Percentiles rank a stretch among this genome's conserved stretches.
Evolutionary conservation across 2,888 invertebrate species (phyloP).

Genomic region (Noctua pronuba): DNA sequence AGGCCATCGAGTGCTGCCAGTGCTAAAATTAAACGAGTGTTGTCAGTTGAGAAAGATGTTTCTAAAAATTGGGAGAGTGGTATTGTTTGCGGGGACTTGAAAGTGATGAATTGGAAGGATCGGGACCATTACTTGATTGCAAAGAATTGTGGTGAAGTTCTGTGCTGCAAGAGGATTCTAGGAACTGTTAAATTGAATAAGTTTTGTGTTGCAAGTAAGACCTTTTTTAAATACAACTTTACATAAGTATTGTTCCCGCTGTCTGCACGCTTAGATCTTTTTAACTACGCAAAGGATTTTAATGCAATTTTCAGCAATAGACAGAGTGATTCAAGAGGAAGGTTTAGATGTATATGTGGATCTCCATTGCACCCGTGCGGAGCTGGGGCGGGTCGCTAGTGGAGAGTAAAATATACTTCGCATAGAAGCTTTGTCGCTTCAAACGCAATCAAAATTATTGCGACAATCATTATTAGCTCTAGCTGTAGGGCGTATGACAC

Average conservation of each 20-base stretch:
- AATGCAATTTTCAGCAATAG: too few relatives aligned
- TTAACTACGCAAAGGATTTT: too few relatives aligned
- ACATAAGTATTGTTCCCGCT: too few relatives aligned
- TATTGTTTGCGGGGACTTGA: conserved; percentile 81
- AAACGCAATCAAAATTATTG: background rate
- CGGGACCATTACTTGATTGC: conserved; percentile 81
- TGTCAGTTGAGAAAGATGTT: conserved; percentile 72
- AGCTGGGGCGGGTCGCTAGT: too few relatives aligned
- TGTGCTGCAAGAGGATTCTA: conserved; percentile 77
- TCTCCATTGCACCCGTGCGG: too few relatives aligned
- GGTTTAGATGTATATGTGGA: too few relatives aligned
- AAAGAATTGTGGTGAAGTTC: conserved; percentile 83
- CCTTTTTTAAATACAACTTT: background rate
- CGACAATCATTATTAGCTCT: background rate
- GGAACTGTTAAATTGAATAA: conserved; percentile 77
- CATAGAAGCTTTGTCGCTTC: background rate
- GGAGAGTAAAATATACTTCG: background rate
- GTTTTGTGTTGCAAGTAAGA: conserved; percentile 82
- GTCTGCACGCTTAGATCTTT: too few relatives aligned
- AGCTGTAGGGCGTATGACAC: background rate
- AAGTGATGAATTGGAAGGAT: conserved; percentile 76
- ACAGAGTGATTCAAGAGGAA: too few relatives aligned
- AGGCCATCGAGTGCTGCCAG: conserved; percentile 81
- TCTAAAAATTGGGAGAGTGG: conserved; percentile 78
- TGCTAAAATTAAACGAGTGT: conserved; percentile 66